Evolutionary conservation across 2,888 invertebrate genomes (phyloP).

Genomic region (Aphidius colemani): DNA sequence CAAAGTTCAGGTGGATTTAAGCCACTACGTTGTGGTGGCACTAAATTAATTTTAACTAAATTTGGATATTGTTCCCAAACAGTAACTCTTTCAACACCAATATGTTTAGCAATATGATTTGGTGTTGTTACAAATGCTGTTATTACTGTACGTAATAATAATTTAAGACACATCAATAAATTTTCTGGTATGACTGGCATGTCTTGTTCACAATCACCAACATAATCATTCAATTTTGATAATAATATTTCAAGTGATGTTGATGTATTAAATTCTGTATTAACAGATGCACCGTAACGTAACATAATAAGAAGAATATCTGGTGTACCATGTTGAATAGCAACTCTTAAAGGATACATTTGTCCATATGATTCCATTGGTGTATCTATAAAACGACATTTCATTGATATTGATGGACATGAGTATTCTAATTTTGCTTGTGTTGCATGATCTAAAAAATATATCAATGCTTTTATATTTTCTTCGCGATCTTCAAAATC

Average conservation of each 20-base stretch:
- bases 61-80: conserved; percentile 59
- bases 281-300: conserved; percentile 62
- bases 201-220: conserved; percentile 44
- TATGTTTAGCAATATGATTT: conserved; percentile 46
- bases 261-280: conserved; percentile 65
- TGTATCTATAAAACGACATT: conserved; percentile 73
- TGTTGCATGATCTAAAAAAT: conserved; percentile 78
- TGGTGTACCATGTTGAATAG: conserved; percentile 74
- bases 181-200: conserved; percentile 70
- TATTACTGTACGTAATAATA: conserved; percentile 71
- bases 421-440: conserved; percentile 66
- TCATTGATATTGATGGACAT: conserved; percentile 49
- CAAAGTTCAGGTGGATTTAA: conserved; percentile 72
- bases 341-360: conserved; percentile 74
- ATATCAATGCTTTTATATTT: conserved; percentile 76
- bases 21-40: conserved; percentile 68
- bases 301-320: conserved; percentile 77
- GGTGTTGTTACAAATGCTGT: conserved; percentile 59
- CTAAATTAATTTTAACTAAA: conserved; percentile 65
- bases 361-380: conserved; percentile 82
- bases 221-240: conserved; percentile 68
- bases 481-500: conserved; percentile 79
- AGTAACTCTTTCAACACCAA: conserved; percentile 48
- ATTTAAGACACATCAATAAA: conserved; percentile 70
- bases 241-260: conserved; percentile 70